phyloP scores from a whole-genome alignment of 2,888 invertebrate genomes.

The Hypolimnas misippus region DNA sequence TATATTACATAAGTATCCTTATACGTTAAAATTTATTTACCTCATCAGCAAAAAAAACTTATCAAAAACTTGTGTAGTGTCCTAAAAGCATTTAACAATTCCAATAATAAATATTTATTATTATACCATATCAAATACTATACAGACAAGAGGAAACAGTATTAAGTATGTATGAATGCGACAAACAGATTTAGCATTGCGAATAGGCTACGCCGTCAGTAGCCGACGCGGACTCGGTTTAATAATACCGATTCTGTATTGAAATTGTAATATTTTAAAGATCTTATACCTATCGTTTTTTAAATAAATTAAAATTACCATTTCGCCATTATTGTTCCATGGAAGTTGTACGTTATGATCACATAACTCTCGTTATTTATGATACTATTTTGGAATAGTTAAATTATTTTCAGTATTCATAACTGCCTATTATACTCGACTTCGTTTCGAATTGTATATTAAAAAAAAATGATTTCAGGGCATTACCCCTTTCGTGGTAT shows the following conservation, averaged over 20 bases:
- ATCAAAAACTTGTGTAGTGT: too few relatives aligned
- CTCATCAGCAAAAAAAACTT: too few relatives aligned
- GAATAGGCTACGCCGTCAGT: neutral
- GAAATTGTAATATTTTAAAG: neutral
- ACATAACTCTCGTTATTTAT: too few relatives aligned
- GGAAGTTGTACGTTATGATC: too few relatives aligned
- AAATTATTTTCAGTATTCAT: too few relatives aligned
- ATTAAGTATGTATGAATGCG: slow-evolving; percentile 10
- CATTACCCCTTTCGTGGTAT: too few relatives aligned
- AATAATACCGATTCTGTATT: neutral
- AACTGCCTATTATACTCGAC: too few relatives aligned
- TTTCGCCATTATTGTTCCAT: too few relatives aligned
- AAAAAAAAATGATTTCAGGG: too few relatives aligned
- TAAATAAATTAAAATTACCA: neutral
- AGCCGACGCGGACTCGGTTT: neutral
- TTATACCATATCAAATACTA: neutral
- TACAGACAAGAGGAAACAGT: neutral
- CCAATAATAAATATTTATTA: neutral
- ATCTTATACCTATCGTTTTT: neutral
- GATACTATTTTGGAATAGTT: too few relatives aligned
- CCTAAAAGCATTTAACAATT: too few relatives aligned
- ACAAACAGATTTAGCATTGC: slow-evolving; percentile 1
- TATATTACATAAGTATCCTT: neutral
- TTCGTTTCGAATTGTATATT: too few relatives aligned
- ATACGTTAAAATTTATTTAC: neutral